A percentile compares a stretch with the other conserved stretches of the same genome.
Evolutionary conservation across 2,797 vertebrate genomes (phyloP).

Genomic region (Lepilemur septentrionalis): DNA sequence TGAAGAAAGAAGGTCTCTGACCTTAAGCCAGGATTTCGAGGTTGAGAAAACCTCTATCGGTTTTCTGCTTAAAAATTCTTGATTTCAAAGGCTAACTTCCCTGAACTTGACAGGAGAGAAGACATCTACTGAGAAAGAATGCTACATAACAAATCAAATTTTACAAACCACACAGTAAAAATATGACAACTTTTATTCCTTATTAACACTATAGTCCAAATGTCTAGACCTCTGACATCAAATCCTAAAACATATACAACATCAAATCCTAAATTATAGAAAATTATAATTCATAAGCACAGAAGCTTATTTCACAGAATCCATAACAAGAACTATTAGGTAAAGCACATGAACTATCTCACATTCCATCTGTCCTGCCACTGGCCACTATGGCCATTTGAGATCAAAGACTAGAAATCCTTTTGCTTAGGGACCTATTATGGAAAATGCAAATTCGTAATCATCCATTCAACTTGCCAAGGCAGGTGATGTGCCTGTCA

Average conservation of each 20-base stretch:
- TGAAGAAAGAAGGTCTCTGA: not conserved
- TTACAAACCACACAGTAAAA: not conserved
- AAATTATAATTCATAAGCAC: not conserved
- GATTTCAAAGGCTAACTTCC: conserved; percentile 18
- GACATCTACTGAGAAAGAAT: not conserved
- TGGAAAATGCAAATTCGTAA: conserved; percentile 27
- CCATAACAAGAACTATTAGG: not conserved
- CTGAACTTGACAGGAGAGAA: not conserved
- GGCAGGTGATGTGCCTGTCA: not conserved
- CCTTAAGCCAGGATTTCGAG: not conserved
- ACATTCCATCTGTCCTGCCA: not conserved
- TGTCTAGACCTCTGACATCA: conserved; percentile 1
- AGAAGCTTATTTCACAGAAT: not conserved
- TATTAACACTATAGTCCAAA: not conserved
- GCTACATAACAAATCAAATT: not conserved
- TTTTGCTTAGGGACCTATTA: not conserved
- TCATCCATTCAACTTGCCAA: not conserved
- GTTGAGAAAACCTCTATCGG: not conserved
- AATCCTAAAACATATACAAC: not conserved
- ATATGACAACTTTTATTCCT: not conserved
- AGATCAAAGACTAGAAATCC: not conserved
- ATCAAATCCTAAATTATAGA: not conserved
- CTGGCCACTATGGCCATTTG: not conserved
- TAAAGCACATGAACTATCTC: not conserved
- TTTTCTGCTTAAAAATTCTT: conserved; percentile 46